Evolutionary conservation across 2,797 vertebrate genomes (phyloP).

Genomic region (Acipenser transmontanus): DNA sequence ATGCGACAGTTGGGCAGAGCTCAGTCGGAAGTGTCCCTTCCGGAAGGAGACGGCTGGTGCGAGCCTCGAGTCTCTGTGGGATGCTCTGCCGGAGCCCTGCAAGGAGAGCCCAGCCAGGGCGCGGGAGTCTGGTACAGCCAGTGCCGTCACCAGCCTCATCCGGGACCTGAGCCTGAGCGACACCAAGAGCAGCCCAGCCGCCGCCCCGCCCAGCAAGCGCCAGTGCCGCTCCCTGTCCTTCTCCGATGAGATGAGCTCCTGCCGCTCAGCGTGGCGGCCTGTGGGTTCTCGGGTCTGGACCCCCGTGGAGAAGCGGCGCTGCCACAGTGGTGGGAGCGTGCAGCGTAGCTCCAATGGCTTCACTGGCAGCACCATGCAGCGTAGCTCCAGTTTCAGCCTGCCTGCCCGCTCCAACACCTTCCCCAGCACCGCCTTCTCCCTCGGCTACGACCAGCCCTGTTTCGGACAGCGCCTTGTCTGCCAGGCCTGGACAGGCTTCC

Average conservation of each 20-base stretch:
- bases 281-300: slow-evolving; percentile 84
- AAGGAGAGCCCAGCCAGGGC: slow-evolving; percentile 28
- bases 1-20: slow-evolving; percentile 48
- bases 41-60: slow-evolving; percentile 52
- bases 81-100: slow-evolving; percentile 52
- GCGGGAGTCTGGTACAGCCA: slow-evolving; percentile 36
- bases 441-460: slow-evolving; percentile 46
- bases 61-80: slow-evolving; percentile 67
- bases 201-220: slow-evolving; percentile 66
- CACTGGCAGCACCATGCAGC: slow-evolving; percentile 64
- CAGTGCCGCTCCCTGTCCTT: slow-evolving; percentile 85
- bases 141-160: slow-evolving; percentile 51
- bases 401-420: slow-evolving; percentile 62
- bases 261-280: slow-evolving; percentile 73
- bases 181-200: slow-evolving; percentile 30
- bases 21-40: slow-evolving; percentile 42
- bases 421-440: slow-evolving; percentile 23
- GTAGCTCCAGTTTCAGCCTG: slow-evolving; percentile 87
- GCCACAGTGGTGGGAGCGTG: slow-evolving; percentile 82
- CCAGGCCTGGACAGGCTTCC: slow-evolving; percentile 46
- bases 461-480: slow-evolving; percentile 48
- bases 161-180: slow-evolving; percentile 58
- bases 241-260: slow-evolving; percentile 70
- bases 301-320: slow-evolving; percentile 79
- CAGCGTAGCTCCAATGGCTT: slow-evolving; percentile 52